Evolutionary conservation across 2,888 invertebrate genomes (phyloP), one percentile per base, ranked within the genome.

Genomic region (Lasioglossum vierecki): DNA sequence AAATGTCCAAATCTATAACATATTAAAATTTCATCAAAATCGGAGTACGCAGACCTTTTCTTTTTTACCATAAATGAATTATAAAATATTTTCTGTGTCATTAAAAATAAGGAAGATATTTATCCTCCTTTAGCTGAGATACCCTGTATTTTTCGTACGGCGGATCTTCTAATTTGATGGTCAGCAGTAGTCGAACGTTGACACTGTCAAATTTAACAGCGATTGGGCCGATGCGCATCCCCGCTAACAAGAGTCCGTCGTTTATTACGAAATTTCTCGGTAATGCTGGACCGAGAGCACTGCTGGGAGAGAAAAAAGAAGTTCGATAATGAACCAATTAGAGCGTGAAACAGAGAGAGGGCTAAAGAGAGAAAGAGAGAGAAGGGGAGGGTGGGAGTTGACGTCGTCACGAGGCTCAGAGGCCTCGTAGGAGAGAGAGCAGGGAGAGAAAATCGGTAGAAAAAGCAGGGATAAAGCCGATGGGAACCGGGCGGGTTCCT

Each of bases 211-310:
- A 2, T 30, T 63, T 30, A 30, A 63, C 63, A 6, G 30, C 15
- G 15, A 2, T 6, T 8, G 30, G 15, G 2, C 30, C 15, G 30
- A 15, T 15, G 6, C 63, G 30, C 63, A 30, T 63, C 18, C 49
- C 68, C 53, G 46, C 13, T 66, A n/a, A 39, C 53, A 49, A 63
- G 71, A 44, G 22, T 26, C 44, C 35, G n/a, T 44, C 78, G 77
- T 85, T 88, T 82, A 88, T 88, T 88, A 83, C 83, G 71, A 88
- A 88, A 85, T 85, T 85, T 79, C 30, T 60, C n/a, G 11, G 73
- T 71, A 75, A 74, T 84, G 73, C 72, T 18, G 57, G 68, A 35
- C 35, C 22, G 46, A 46, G 46, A 8, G 30, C 70, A 41, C 11
- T 22, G 11, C 4, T 39, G 41, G 5, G 35, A 35, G 41, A 39